Conservation (phyloP, 2,888 invertebrate genomes). For the Stenchaetothrips biformis region DNA sequence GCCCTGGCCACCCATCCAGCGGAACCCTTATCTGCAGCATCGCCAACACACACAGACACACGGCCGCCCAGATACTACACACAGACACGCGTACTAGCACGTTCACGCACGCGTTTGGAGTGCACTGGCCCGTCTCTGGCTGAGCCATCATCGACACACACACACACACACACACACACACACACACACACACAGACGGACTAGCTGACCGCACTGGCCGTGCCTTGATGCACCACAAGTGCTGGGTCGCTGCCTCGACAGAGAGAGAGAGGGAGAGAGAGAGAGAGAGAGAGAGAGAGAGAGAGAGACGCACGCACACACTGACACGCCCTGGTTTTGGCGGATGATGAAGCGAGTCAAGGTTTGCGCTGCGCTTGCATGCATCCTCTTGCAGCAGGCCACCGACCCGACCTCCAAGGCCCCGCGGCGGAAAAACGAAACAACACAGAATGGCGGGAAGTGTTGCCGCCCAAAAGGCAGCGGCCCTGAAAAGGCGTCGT, state of each 20-base stretch:
- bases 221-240: too few species aligned
- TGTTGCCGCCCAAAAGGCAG: too few species aligned
- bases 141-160: slow-evolving; percentile 10
- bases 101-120: background rate
- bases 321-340: too few species aligned
- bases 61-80: too few species aligned
- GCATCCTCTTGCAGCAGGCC: too few species aligned
- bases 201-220: background rate
- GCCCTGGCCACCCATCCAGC: slow-evolving; percentile 1
- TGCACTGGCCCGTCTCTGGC: background rate
- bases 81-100: background rate
- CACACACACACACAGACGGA: background rate
- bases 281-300: background rate
- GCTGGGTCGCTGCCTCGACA: background rate
- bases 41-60: background rate
- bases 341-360: too few species aligned
- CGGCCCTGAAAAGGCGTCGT: too few species aligned
- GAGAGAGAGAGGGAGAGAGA: background rate
- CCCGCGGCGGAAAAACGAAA: too few species aligned
- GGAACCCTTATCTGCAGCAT: slow-evolving; percentile 15
- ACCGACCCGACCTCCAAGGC: too few species aligned
- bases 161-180: slow-evolving; percentile 1
- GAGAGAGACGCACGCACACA: too few species aligned
- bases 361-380: too few species aligned
- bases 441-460: too few species aligned